These are phyloP conservation scores for Pelochelys cantorii DNA, from an alignment of 2,797 vertebrate genomes.

Conservation along the genomic window DNA sequence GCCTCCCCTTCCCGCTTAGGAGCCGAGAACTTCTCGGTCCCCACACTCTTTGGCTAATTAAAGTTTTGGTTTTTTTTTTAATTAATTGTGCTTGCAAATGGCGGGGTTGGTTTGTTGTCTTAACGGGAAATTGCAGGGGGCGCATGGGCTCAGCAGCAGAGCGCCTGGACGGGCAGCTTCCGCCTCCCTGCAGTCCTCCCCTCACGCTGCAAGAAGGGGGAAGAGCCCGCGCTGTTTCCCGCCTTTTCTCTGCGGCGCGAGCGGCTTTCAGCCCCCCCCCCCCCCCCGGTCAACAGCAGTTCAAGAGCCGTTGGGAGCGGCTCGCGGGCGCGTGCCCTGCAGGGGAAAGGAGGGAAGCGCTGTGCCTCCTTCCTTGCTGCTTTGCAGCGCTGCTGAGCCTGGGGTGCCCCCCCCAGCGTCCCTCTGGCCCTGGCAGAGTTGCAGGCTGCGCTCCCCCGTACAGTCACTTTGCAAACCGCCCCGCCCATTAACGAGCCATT, in stretches of 20 bases:
- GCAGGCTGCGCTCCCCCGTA: not conserved
- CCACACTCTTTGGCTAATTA: not conserved
- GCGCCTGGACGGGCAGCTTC: not conserved
- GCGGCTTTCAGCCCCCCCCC: not conserved
- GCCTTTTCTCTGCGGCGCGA: not conserved
- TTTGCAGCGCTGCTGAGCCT: not conserved
- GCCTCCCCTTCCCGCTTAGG: not conserved
- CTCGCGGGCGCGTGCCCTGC: not conserved
- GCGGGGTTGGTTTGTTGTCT: too few species aligned
- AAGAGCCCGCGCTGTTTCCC: not conserved
- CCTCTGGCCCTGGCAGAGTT: not conserved
- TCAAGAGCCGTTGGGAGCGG: not conserved
- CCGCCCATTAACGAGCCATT: not conserved
- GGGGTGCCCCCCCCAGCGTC: accelerated
- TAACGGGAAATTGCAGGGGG: not conserved
- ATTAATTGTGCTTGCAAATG: not conserved
- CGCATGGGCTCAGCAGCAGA: not conserved
- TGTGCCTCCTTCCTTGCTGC: too few species aligned
- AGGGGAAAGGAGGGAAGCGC: too few species aligned
- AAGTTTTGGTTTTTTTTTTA: not conserved
- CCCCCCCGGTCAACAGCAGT: not conserved
- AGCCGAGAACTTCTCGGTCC: not conserved
- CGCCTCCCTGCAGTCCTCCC: too few species aligned
- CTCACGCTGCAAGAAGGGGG: too few species aligned
- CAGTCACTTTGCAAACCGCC: not conserved